phyloP scores from a whole-genome alignment of 1,140 invertebrate genomes.

The Thaumatotibia leucotreta region DNA sequence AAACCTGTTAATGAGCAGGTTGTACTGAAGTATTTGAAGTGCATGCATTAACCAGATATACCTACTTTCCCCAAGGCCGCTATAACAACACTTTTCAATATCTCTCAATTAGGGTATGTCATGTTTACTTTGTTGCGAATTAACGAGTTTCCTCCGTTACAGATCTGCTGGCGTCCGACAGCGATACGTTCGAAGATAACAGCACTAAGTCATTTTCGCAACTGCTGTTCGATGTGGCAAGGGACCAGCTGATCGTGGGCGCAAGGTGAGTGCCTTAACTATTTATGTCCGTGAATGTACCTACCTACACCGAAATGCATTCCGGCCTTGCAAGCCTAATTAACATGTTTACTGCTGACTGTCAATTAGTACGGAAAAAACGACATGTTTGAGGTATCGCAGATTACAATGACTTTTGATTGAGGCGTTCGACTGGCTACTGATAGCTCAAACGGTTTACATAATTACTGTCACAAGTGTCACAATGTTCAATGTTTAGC shows the following conservation, averaged over 20 bases:
- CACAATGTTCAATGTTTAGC: too few relatives aligned
- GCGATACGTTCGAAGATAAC: conserved; percentile 79
- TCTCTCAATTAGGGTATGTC: neutral
- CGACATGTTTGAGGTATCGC: neutral
- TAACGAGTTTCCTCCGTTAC: conserved; percentile 32
- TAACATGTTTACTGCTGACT: conserved; percentile 7
- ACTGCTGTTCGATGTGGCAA: conserved; percentile 88
- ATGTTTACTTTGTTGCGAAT: conserved; percentile 2
- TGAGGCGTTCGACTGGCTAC: neutral
- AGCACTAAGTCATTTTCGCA: conserved; percentile 85
- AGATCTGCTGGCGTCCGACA: conserved; percentile 77
- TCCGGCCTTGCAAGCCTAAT: conserved; percentile 10
- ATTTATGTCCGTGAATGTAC: conserved; percentile 18
- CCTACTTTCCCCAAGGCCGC: too few relatives aligned
- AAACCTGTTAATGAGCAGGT: too few relatives aligned
- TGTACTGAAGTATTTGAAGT: too few relatives aligned
- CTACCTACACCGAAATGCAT: conserved; percentile 15
- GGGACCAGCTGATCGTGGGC: conserved; percentile 88
- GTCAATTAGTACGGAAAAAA: conserved; percentile 14
- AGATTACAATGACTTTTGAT: conserved; percentile 5
- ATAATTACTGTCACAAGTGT: conserved; percentile 10
- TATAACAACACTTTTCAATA: too few relatives aligned
- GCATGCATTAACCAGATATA: too few relatives aligned
- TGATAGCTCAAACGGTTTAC: neutral
- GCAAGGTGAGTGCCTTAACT: conserved; percentile 80